These are phyloP conservation scores for Azemiops feae DNA, from an alignment of 2,113 vertebrate genomes.

Conservation along the genomic window DNA sequence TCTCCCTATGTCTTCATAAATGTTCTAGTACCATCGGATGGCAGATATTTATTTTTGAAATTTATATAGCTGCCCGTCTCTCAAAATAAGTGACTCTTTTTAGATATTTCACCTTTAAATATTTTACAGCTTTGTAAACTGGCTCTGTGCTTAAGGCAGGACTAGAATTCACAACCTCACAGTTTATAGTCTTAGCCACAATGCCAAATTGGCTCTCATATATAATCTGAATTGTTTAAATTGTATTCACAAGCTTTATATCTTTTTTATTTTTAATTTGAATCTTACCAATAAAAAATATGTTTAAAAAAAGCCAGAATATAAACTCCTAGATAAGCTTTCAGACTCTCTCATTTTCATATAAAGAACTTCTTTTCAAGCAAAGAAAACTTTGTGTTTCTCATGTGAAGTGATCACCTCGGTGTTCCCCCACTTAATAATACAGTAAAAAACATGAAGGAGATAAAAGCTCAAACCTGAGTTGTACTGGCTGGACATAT, in stretches of 20 bases:
- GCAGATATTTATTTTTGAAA: not conserved
- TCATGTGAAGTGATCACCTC: too few species aligned
- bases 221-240: not conserved
- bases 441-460: not conserved
- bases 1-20: not conserved
- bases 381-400: not conserved
- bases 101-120: not conserved
- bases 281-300: not conserved
- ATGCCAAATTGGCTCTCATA: not conserved
- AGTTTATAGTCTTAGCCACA: not conserved
- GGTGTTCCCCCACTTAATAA: not conserved
- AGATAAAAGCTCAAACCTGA: slow-evolving; percentile 79
- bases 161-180: not conserved
- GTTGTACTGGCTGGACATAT: slow-evolving; percentile 97
- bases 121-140: not conserved
- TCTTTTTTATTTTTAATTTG: not conserved
- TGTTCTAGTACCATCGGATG: not conserved
- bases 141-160: not conserved
- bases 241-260: not conserved
- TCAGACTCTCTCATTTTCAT: not conserved
- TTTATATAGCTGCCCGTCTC: not conserved
- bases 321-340: not conserved
- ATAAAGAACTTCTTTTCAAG: not conserved
- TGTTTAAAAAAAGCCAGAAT: not conserved
- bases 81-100: not conserved